Percentiles rank a stretch among this genome's conserved stretches.
Evolutionary conservation across 2,797 vertebrate genomes (phyloP).

Genomic region (Simalia tracyae): DNA sequence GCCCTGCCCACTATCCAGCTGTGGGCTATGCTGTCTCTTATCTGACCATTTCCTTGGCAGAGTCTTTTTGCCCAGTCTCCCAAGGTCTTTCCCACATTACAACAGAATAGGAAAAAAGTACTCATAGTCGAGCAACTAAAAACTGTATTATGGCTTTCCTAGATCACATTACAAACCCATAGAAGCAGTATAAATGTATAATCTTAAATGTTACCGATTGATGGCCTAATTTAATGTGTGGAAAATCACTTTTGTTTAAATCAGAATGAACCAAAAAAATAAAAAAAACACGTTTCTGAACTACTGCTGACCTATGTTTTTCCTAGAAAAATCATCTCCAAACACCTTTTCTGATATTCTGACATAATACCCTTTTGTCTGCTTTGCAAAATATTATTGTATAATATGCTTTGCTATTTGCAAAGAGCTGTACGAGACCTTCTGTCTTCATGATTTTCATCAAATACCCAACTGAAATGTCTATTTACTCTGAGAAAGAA

Average conservation of each 20-base stretch:
- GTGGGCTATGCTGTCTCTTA: too few species aligned
- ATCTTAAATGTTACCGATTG: slow-evolving; percentile 56
- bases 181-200: slow-evolving; percentile 35
- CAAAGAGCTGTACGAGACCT: neutral
- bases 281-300: neutral
- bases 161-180: slow-evolving; percentile 28
- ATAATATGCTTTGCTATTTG: slow-evolving; percentile 50
- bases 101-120: neutral
- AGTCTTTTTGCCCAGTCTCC: too few species aligned
- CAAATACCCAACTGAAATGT: slow-evolving; percentile 61
- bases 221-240: slow-evolving; percentile 66
- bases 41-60: too few species aligned
- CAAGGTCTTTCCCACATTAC: neutral
- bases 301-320: slow-evolving; percentile 43
- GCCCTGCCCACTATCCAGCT: too few species aligned
- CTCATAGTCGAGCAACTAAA: neutral
- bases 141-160: slow-evolving; percentile 37
- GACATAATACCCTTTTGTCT: slow-evolving; percentile 59
- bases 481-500: slow-evolving; percentile 49
- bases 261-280: slow-evolving; percentile 61
- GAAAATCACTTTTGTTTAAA: slow-evolving; percentile 63
- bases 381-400: neutral
- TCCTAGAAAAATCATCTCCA: slow-evolving; percentile 19
- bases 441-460: slow-evolving; percentile 53
- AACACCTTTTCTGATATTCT: slow-evolving; percentile 47